phyloP scores from a whole-genome alignment of 92 coral and sea anemone genomes.

The Virgularia gustaviana region DNA sequence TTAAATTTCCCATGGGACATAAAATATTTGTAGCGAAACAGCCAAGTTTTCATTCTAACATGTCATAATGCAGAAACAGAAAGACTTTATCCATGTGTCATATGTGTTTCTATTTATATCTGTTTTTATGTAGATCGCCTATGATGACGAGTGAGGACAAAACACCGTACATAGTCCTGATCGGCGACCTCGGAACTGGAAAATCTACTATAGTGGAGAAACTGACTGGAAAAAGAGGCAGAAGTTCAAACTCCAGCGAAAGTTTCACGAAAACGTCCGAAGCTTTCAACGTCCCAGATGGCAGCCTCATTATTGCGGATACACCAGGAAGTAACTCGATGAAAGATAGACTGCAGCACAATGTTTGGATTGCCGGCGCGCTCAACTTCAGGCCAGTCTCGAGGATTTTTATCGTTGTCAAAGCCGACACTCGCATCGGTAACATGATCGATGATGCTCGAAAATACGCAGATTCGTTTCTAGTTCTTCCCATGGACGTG shows the following conservation, averaged over 20 bases:
- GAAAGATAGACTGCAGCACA: slow-evolving; percentile 50
- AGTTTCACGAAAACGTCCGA: slow-evolving; percentile 46
- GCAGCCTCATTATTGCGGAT: slow-evolving; percentile 50
- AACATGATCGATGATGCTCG: slow-evolving; percentile 47
- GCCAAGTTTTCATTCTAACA: background rate
- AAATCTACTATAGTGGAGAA: slow-evolving; percentile 50
- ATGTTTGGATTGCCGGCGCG: slow-evolving; percentile 39
- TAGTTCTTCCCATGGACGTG: slow-evolving; percentile 48
- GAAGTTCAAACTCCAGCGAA: slow-evolving; percentile 44
- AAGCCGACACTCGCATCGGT: slow-evolving; percentile 50
- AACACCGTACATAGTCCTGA: slow-evolving; percentile 39
- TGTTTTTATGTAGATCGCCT: background rate
- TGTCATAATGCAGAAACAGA: too few species aligned
- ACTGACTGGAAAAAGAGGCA: slow-evolving; percentile 43
- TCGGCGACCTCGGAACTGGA: slow-evolving; percentile 54
- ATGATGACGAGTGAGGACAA: background rate
- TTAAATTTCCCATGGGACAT: too few species aligned
- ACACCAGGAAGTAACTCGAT: slow-evolving; percentile 55
- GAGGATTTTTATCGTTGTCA: slow-evolving; percentile 51
- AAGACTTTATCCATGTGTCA: too few species aligned
- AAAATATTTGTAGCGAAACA: too few species aligned
- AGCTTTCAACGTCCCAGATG: slow-evolving; percentile 40
- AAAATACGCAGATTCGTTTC: slow-evolving; percentile 47
- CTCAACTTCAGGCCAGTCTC: slow-evolving; percentile 51
- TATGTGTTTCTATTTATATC: background rate